Evolutionary conservation across 2,797 vertebrate genomes (phyloP), one percentile per base, ranked within the genome.

Genomic region (Sparus aurata): DNA sequence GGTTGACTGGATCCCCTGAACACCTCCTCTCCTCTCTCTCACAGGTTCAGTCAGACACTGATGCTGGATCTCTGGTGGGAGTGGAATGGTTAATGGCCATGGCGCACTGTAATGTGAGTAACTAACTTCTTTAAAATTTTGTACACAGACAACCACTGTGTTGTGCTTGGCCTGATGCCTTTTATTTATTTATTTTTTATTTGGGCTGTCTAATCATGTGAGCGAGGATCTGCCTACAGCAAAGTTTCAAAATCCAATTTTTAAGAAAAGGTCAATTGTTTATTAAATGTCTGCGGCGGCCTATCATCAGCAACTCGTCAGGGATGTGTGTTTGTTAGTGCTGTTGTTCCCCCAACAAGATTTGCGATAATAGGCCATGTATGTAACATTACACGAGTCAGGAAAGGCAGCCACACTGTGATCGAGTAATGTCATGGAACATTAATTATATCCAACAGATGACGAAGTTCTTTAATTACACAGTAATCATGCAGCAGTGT

Each of bases 51-150:
- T 82, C 58, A 63, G 38, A 69, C 75, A 20, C 85, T 70, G 85
- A 93, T 92, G 87, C 85, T 79, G 79, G 61, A 67, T 64, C 63
- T 79, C 25, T 69, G 47, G 79, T 78, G 55, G 55, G 57, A 77
- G 73, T 79, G 85, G 88, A 92, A 89, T 88, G 85, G 92, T 83
- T 85, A 74, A 78, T 60, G 86, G 83, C 77, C 71, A 96, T 94
- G 94, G 95, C 95, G 58, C 86, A 95, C 61, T 89, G 85, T 89
- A 93, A 93, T 75, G 95, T 96, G 82, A 94, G 95, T 90, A 10
- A 10, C 38, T 38, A 38, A 38, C 9, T n/a, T 20, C 18, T 41
- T 53, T 49, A 8, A 27, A 2, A 54, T 16, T 55, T 20, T 72
- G 13, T 46, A 18, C 34, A 18, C 22, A 30, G 30, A 27, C 16